A percentile compares a stretch with the other conserved stretches of the same genome.
Conservation (phyloP, 64 coral and sea anemone species). For the Pocillopora damicornis region DNA sequence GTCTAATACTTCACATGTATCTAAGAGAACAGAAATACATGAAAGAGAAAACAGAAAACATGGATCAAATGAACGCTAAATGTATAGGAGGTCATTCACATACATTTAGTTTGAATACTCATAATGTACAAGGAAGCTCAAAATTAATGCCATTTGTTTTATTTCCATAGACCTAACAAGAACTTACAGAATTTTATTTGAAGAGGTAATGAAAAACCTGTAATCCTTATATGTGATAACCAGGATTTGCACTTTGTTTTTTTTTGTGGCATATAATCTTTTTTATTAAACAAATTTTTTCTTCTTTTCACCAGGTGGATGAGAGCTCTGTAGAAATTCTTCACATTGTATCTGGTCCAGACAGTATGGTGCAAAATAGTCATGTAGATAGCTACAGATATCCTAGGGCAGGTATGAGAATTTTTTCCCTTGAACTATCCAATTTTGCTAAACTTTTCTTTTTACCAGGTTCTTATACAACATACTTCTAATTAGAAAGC, state of each 20-base stretch:
- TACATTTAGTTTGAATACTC: neutral
- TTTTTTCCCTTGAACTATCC: neutral
- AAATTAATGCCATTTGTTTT: neutral
- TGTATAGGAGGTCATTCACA: too few relatives aligned
- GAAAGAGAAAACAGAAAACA: too few relatives aligned
- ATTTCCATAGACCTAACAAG: conserved; percentile 67
- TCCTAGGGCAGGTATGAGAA: conserved; percentile 68
- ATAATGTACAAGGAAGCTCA: neutral
- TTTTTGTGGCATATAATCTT: neutral
- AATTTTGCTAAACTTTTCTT: too few relatives aligned
- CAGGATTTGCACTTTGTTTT: too few relatives aligned
- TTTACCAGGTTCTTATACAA: too few relatives aligned
- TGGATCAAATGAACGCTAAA: too few relatives aligned
- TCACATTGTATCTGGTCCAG: conserved; percentile 80
- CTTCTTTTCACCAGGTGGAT: conserved; percentile 64
- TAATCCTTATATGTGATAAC: too few relatives aligned
- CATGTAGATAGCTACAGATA: conserved; percentile 89
- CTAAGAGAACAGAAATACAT: too few relatives aligned
- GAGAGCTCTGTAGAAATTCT: conserved; percentile 88
- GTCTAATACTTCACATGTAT: too few relatives aligned
- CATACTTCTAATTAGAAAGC: too few relatives aligned
- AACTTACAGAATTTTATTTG: conserved; percentile 93
- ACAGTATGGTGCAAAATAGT: conserved; percentile 56
- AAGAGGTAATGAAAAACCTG: conserved; percentile 62
- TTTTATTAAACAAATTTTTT: neutral